Evolutionary conservation across 2,797 vertebrate species (phyloP), one percentile per base, ranked within the genome.

Genomic region (Balearica regulorum): DNA sequence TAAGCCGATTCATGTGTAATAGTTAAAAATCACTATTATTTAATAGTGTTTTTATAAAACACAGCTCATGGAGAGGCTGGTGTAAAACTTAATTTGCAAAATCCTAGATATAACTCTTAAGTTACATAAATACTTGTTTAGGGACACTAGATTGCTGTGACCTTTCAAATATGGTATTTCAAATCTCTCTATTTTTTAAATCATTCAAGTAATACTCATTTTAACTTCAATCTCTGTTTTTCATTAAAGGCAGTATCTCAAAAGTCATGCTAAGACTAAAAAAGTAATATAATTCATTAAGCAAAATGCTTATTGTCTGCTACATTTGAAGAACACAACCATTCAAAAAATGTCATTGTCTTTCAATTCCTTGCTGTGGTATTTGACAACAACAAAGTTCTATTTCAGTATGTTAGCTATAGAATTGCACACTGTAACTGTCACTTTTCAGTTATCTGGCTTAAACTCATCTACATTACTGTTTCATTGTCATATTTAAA

Each of bases 141-240:
- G 92, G 87, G 71, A 93, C 94, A 77, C 48, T 89, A 78, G 49
- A 61, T 93, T 54, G 60, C 18, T 92, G 93, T 96, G 86, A n/a
- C 71, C 33, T 84, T 76, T 92, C 81, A 93, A 94, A 95, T 48
- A 26, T 0, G 1, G 3, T 73, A 35, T 87, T 94, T 94, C 85
- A 93, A 77, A 89, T 93, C 46, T 91, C 62, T 73, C 26, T 37
- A 28, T 26, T 91, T 96, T 93, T 83, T 44, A 39, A 95, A 92
- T 78, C 64, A 60, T 51, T 57, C 41, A 31, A 15, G 6, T 29
- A 57, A 57, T 78, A 72, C 2, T 89, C 16, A 39, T 71, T 91
- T 96, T 84, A 93, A 65, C 37, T 89, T 92, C 35, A 26, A 0
- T 68, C 25, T 57, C 55, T 61, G 0, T 58, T 87, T 89, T 80